Conservation (phyloP, 2,797 vertebrate species). For the Siniperca undulata region DNA sequence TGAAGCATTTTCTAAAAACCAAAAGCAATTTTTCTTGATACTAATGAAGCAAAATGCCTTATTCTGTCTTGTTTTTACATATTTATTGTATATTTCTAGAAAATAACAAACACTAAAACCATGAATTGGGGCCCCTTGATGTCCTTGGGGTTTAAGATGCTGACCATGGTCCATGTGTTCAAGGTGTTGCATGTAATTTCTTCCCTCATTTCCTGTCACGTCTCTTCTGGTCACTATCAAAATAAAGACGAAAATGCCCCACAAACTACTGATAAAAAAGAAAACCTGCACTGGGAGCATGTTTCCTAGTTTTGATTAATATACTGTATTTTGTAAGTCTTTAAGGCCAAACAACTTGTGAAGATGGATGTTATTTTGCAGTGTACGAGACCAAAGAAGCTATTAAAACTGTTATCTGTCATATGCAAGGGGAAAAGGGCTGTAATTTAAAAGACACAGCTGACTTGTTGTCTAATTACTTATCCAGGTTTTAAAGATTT, state of each 20-base stretch:
- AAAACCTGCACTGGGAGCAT: background rate
- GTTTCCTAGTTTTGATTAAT: conserved; percentile 15
- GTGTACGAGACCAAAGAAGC: background rate
- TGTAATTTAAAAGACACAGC: background rate
- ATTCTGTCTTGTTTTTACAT: background rate
- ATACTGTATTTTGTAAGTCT: background rate
- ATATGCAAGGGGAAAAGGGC: background rate
- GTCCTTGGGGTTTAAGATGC: background rate
- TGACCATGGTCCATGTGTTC: background rate
- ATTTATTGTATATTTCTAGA: background rate
- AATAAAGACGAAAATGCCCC: background rate
- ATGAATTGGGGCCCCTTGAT: background rate
- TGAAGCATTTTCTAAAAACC: conserved; percentile 17
- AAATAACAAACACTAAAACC: background rate
- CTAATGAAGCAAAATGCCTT: background rate
- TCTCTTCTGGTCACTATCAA: background rate
- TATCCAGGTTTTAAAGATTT: no score
- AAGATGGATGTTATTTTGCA: background rate
- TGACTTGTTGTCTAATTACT: background rate
- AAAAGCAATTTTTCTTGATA: background rate
- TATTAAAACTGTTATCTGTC: background rate
- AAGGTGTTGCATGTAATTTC: background rate
- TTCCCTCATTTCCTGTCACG: background rate
- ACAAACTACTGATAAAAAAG: background rate
- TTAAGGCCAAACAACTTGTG: background rate